Conservation (phyloP, 2,113 vertebrate species). For the Tenebrosternarchus preto region DNA sequence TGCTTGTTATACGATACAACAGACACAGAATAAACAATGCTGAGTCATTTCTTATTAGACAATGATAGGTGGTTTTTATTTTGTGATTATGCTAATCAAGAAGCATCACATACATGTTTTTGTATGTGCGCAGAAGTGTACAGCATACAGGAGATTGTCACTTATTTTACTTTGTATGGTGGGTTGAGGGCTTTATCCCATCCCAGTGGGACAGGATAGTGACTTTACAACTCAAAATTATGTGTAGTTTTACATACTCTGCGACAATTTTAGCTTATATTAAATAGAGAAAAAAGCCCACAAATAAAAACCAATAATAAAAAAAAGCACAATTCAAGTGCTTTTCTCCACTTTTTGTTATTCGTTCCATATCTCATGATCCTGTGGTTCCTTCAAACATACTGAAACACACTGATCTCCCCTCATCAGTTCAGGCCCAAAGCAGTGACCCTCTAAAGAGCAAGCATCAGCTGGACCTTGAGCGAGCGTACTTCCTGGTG, state of each 20-base stretch:
- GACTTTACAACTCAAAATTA: neutral
- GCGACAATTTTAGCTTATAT: neutral
- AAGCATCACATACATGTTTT: neutral
- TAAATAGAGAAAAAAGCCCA: neutral
- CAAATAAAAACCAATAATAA: too few species aligned
- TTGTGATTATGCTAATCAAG: neutral
- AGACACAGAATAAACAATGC: neutral
- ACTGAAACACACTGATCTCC: neutral
- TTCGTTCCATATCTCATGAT: too few species aligned
- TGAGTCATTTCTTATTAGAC: neutral
- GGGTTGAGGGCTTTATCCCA: too few species aligned
- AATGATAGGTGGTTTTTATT: neutral
- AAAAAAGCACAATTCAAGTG: too few species aligned
- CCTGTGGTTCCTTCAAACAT: neutral
- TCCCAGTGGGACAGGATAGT: too few species aligned
- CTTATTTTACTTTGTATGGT: too few species aligned
- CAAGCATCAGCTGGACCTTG: conserved; percentile 92
- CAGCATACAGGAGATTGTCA: too few species aligned
- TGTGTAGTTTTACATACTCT: neutral
- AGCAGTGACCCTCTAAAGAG: conserved; percentile 89
- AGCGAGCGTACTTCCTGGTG: conserved; percentile 94
- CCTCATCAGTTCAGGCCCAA: conserved; percentile 84
- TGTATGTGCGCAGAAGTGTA: too few species aligned
- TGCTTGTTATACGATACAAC: neutral
- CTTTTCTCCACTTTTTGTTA: neutral